Evolutionary conservation across 2,113 vertebrate species (phyloP).

Genomic region (Callaeas wilsoni): DNA sequence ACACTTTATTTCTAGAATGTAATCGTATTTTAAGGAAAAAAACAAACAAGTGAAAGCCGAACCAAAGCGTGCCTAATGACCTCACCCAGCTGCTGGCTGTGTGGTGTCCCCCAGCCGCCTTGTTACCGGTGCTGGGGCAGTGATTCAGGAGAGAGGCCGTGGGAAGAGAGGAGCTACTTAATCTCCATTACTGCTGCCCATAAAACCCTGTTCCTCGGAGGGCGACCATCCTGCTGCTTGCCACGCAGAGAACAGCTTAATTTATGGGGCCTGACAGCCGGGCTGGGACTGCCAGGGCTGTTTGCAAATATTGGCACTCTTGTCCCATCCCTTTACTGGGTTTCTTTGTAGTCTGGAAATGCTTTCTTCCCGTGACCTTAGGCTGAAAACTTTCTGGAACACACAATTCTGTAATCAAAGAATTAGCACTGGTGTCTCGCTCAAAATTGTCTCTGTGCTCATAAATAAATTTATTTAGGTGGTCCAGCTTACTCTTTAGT

Average conservation of each 20-base stretch:
- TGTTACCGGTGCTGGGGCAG: neutral
- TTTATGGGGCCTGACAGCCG: neutral
- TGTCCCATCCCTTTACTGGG: neutral
- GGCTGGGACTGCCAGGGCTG: neutral
- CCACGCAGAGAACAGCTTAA: neutral
- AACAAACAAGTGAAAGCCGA: neutral
- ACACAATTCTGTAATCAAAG: neutral
- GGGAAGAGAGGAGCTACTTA: slow-evolving; percentile 6
- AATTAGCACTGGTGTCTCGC: neutral
- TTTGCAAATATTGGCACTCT: neutral
- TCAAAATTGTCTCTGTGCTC: neutral
- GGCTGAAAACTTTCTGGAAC: neutral
- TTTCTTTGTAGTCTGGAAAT: neutral
- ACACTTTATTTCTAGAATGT: neutral
- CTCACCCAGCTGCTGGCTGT: neutral
- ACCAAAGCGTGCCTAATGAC: neutral
- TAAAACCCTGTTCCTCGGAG: slow-evolving; percentile 17
- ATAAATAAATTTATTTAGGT: neutral
- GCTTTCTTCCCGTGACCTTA: neutral
- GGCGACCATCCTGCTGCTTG: neutral
- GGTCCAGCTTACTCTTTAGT: neutral
- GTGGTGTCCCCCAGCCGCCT: neutral
- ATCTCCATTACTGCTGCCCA: slow-evolving; percentile 36
- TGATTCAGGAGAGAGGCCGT: slow-evolving; percentile 21
- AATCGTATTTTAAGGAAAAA: neutral